These are phyloP conservation scores for Merodon equestris DNA, from an alignment of 2,888 invertebrate genomes.

Conservation along the genomic window DNA sequence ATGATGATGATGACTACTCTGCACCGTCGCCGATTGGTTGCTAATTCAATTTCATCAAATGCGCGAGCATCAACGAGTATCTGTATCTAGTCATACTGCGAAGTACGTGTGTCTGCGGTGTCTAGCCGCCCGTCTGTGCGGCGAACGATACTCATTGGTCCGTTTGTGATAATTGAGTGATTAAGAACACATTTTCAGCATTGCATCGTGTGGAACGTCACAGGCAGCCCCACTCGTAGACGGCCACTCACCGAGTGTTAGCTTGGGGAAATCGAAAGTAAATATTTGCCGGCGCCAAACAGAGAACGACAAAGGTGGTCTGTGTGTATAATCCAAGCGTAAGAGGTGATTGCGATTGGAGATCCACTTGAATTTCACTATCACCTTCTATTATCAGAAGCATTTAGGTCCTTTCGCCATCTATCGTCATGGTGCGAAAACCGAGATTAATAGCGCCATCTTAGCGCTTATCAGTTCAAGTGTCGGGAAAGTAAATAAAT, in stretches of 20 bases:
- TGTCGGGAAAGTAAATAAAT: slow-evolving; percentile 59
- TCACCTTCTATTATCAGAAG: slow-evolving; percentile 50
- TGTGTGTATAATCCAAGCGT: slow-evolving; percentile 1
- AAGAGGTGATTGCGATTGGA: slow-evolving; percentile 17
- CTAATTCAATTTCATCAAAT: slow-evolving; percentile 55
- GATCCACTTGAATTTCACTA: slow-evolving; percentile 51
- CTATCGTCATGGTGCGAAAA: background rate
- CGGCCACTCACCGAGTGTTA: slow-evolving; percentile 3
- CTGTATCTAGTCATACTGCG: background rate
- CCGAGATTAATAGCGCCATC: slow-evolving; percentile 66
- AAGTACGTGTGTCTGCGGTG: slow-evolving; percentile 15
- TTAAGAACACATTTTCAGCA: slow-evolving; percentile 58
- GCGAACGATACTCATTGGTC: slow-evolving; percentile 31
- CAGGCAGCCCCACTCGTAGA: background rate
- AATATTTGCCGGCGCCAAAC: slow-evolving; percentile 56
- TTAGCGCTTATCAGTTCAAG: slow-evolving; percentile 56
- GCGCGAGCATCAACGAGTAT: slow-evolving; percentile 31
- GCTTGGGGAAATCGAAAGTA: slow-evolving; percentile 50
- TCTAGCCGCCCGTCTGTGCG: slow-evolving; percentile 12
- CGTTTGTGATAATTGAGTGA: slow-evolving; percentile 62
- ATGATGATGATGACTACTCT: slow-evolving; percentile 20
- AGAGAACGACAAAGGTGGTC: slow-evolving; percentile 36
- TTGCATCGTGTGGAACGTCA: slow-evolving; percentile 12
- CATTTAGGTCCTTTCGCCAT: slow-evolving; percentile 22
- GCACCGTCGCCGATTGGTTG: slow-evolving; percentile 36